Conservation (phyloP, 1,140 invertebrate species). For the Drosophila ananassae region DNA sequence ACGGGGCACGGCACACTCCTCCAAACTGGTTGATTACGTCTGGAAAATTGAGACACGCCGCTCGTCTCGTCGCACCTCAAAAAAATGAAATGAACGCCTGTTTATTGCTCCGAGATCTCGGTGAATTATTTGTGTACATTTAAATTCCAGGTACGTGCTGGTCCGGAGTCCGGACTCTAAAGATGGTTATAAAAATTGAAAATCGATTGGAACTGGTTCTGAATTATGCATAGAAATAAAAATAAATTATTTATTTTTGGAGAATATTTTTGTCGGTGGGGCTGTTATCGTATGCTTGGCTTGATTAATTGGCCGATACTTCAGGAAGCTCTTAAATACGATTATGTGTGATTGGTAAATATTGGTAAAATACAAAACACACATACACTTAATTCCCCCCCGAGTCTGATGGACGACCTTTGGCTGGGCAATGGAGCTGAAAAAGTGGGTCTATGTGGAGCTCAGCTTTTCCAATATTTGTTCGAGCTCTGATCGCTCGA, state of each 20-base stretch:
- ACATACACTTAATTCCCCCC: too few relatives aligned
- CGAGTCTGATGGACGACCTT: slow-evolving; percentile 10
- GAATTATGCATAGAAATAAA: slow-evolving; percentile 42
- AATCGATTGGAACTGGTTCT: slow-evolving; percentile 53
- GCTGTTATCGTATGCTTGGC: slow-evolving; percentile 21
- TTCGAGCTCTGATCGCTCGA: slow-evolving; percentile 1
- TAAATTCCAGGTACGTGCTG: slow-evolving; percentile 44
- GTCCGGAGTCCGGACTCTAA: slow-evolving; percentile 31
- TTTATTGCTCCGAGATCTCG: slow-evolving; percentile 25
- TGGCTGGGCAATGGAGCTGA: slow-evolving; percentile 19
- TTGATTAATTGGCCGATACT: slow-evolving; percentile 38
- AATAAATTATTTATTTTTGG: slow-evolving; percentile 30
- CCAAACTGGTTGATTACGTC: slow-evolving; percentile 40
- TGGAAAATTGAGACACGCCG: slow-evolving; percentile 23
- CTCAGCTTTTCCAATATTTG: slow-evolving; percentile 33
- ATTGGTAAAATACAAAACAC: not conserved
- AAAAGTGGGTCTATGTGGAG: slow-evolving; percentile 19
- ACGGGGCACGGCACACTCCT: slow-evolving; percentile 25
- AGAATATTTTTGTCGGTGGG: slow-evolving; percentile 32
- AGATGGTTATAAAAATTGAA: slow-evolving; percentile 39
- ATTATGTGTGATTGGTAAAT: slow-evolving; percentile 4
- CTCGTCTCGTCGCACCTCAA: slow-evolving; percentile 36
- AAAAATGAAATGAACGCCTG: slow-evolving; percentile 14
- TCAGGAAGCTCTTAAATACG: slow-evolving; percentile 35
- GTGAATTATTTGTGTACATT: slow-evolving; percentile 39